These are phyloP conservation scores for Lissocephala sabroskyi DNA, from an alignment of 2,888 invertebrate species.

Conservation along the genomic window DNA sequence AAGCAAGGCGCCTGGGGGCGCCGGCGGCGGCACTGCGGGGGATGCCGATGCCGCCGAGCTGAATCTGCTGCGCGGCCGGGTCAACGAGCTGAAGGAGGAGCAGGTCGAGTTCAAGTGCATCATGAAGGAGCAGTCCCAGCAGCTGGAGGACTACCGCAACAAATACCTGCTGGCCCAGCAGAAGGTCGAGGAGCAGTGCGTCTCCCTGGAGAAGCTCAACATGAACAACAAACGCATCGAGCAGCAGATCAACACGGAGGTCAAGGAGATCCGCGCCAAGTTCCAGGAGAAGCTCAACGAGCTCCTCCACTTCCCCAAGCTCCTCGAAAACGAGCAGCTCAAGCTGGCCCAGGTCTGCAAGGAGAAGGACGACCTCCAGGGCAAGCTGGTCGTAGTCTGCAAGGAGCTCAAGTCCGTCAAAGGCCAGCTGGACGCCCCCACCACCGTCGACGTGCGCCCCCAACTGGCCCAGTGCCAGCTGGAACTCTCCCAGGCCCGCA, in stretches of 20 bases:
- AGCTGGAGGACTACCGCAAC: conserved; percentile 70
- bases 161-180: conserved; percentile 70
- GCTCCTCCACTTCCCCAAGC: conserved; percentile 67
- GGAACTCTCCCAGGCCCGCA: conserved; percentile 50
- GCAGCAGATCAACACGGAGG: conserved; percentile 69
- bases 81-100: conserved; percentile 68
- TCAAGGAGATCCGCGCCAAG: conserved; percentile 69
- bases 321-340: conserved; percentile 69
- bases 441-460: conserved; percentile 48
- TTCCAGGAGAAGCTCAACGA: conserved; percentile 71
- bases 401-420: conserved; percentile 66
- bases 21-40: conserved; percentile 16
- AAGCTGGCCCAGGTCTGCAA: conserved; percentile 64
- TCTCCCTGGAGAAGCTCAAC: conserved; percentile 66
- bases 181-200: conserved; percentile 69
- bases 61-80: conserved; percentile 58
- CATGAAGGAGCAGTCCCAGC: conserved; percentile 69
- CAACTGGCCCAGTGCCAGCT: conserved; percentile 57
- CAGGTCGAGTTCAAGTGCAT: conserved; percentile 70
- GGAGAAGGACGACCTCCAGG: conserved; percentile 66
- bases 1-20: too few species aligned
- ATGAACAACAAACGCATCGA: conserved; percentile 70
- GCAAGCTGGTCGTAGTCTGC: conserved; percentile 66
- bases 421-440: conserved; percentile 31
- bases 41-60: conserved; percentile 56